Conservation (phyloP, 2,797 vertebrate species). For the Malacoctenus gilli region DNA sequence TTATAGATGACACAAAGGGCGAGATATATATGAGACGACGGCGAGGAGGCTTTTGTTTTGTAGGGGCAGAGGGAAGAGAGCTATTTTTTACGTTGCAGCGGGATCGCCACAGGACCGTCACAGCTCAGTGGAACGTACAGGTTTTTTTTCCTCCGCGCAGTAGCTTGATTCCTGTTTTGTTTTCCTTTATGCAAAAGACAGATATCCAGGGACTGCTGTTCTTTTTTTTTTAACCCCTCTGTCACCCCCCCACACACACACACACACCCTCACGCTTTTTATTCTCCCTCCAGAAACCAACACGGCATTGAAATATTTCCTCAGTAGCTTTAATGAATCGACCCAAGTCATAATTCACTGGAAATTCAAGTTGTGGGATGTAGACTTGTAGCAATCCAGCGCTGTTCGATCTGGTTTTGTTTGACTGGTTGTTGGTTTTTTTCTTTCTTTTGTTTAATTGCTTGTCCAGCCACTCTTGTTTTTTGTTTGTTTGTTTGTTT, state of each 20-base stretch:
- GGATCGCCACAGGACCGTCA: slow-evolving; percentile 85
- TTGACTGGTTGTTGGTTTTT: slow-evolving; percentile 28
- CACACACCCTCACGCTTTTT: not conserved
- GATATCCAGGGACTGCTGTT: slow-evolving; percentile 84
- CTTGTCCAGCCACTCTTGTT: slow-evolving; percentile 34
- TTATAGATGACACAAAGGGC: slow-evolving; percentile 83
- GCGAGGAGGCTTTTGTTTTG: slow-evolving; percentile 77
- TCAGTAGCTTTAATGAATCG: slow-evolving; percentile 93
- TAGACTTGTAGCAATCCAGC: slow-evolving; percentile 78
- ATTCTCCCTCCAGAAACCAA: slow-evolving; percentile 57
- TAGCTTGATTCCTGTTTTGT: slow-evolving; percentile 79
- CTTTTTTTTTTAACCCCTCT: slow-evolving; percentile 79
- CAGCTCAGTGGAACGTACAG: slow-evolving; percentile 91
- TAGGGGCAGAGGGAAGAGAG: slow-evolving; percentile 22
- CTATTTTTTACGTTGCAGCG: slow-evolving; percentile 57
- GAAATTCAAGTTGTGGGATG: slow-evolving; percentile 90
- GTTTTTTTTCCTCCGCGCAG: slow-evolving; percentile 86
- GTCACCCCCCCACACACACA: slow-evolving; percentile 57
- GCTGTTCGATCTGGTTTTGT: slow-evolving; percentile 62
- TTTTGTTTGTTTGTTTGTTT: slow-evolving; percentile 4
- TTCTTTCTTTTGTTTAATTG: slow-evolving; percentile 60
- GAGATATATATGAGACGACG: slow-evolving; percentile 84
- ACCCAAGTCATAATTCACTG: slow-evolving; percentile 87
- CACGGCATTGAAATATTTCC: slow-evolving; percentile 84
- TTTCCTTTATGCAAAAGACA: slow-evolving; percentile 76